These are phyloP conservation scores for Acanthosoma haemorrhoidale DNA, from an alignment of 2,888 invertebrate species.

Conservation along the genomic window DNA sequence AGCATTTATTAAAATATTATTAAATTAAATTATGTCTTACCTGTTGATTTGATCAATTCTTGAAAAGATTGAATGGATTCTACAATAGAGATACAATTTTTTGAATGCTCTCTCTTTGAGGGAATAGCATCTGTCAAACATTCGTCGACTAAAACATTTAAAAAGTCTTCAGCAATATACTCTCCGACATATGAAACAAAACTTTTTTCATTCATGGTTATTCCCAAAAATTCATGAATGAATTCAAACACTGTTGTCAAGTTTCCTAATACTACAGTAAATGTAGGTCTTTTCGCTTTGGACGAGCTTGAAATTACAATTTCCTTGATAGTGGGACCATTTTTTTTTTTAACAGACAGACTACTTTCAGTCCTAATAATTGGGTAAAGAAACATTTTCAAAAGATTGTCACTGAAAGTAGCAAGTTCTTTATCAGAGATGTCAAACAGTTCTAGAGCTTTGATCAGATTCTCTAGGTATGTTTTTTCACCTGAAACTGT, in stretches of 20 bases:
- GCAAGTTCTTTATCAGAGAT: constrained; percentile 51
- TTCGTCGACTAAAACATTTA: constrained; percentile 61
- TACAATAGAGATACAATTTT: constrained; percentile 59
- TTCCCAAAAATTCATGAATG: constrained; percentile 54
- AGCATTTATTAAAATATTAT: background rate
- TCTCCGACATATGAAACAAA: constrained; percentile 53
- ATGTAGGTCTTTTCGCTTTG: constrained; percentile 47
- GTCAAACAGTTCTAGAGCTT: constrained; percentile 45
- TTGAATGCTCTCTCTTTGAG: constrained; percentile 63
- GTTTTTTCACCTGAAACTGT: constrained; percentile 47
- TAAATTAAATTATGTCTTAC: constrained; percentile 22
- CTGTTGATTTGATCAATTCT: constrained; percentile 28
- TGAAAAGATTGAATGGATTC: constrained; percentile 55
- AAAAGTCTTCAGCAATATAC: constrained; percentile 54
- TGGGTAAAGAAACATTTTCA: constrained; percentile 55
- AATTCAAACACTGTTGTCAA: constrained; percentile 55
- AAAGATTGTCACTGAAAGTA: constrained; percentile 55
- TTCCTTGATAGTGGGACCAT: constrained; percentile 43
- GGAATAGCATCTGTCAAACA: constrained; percentile 74
- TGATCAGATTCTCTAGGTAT: constrained; percentile 43
- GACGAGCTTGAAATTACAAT: constrained; percentile 49
- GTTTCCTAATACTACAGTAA: constrained; percentile 55
- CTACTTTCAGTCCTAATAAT: constrained; percentile 52
- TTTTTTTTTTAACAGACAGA: constrained; percentile 47
- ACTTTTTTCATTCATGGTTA: constrained; percentile 48